Base-by-base conservation (phyloP, 2,113 vertebrate species). In the Colinus virginianus region DNA sequence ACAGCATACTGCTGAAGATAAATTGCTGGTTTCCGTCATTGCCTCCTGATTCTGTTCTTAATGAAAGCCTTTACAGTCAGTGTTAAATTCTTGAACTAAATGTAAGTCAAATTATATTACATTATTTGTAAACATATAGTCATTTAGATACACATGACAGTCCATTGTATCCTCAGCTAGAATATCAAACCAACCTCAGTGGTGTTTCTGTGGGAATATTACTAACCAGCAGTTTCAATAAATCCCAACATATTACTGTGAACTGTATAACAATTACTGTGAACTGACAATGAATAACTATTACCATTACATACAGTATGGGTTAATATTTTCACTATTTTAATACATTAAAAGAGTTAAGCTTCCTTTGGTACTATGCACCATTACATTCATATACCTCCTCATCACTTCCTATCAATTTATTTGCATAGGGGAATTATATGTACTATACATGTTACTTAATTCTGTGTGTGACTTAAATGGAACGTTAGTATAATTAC, bases 281-380 rank as follows among this genome's bases (percentile, higher is more conserved):
- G 36, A 8, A 36, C 40, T 40, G 38, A 40, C 8, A 40, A 40
- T 40, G 40, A 40, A 55, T 32, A 32, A 56, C 11, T 67, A 16
- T 67, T 61, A 74, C 13, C 40, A 5, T 49, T 80, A 45, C 0
- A 0, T 30, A n/a, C 16, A 32, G 1, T 32, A 79, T 45, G 6
- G 36, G 7, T 74, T 83, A 62, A 74, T 63, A 75, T 55, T 63
- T 28, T 83, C 23, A 71, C 8, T 3, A 64, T 23, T 74, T 78
- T 82, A 34, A 25, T 17, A 13, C 7, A 55, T 28, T 51, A 70
- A 84, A 84, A 80, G 2, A 3, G 14, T 4, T 49, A 67, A 48
- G 58, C 4, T 49, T 59, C 14, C 32, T 78, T 59, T 85, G 42
- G 5, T 67, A 63, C 13, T 66, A 76, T 18, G 4, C 17, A 59